These are phyloP conservation scores for Pelobates fuscus DNA, from an alignment of 2,113 vertebrate genomes.

Conservation along the genomic window DNA sequence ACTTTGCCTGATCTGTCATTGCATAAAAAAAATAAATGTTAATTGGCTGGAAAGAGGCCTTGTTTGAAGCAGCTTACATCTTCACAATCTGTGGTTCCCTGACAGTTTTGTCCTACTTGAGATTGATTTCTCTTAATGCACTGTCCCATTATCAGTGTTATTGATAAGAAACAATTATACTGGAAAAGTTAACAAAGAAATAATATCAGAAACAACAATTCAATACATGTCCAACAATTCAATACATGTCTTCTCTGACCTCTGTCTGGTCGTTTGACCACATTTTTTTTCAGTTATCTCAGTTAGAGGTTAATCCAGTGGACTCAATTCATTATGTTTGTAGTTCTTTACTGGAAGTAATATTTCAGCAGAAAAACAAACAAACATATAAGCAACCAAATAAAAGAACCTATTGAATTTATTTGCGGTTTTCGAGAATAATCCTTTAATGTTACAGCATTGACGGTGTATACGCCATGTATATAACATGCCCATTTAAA, in stretches of 20 bases:
- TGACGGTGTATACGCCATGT: slow-evolving; percentile 34
- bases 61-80: no score
- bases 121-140: slow-evolving; percentile 1
- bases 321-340: not conserved
- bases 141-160: not conserved
- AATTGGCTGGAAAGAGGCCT: no score
- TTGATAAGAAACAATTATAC: slow-evolving; percentile 1
- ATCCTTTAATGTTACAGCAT: slow-evolving; percentile 41
- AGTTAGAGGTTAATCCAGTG: not conserved
- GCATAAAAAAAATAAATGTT: no score
- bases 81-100: not conserved
- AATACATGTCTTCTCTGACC: not conserved
- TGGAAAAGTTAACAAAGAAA: not conserved
- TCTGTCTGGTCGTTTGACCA: not conserved
- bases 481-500: slow-evolving; percentile 35
- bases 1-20: no score
- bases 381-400: slow-evolving; percentile 21
- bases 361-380: slow-evolving; percentile 14
- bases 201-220: not conserved
- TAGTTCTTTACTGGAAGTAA: not conserved
- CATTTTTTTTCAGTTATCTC: not conserved
- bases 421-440: slow-evolving; percentile 43
- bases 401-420: slow-evolving; percentile 35
- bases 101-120: no score
- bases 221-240: not conserved